Base-by-base conservation (phyloP, 2,113 vertebrate genomes). In the Lipophrys pholis region DNA sequence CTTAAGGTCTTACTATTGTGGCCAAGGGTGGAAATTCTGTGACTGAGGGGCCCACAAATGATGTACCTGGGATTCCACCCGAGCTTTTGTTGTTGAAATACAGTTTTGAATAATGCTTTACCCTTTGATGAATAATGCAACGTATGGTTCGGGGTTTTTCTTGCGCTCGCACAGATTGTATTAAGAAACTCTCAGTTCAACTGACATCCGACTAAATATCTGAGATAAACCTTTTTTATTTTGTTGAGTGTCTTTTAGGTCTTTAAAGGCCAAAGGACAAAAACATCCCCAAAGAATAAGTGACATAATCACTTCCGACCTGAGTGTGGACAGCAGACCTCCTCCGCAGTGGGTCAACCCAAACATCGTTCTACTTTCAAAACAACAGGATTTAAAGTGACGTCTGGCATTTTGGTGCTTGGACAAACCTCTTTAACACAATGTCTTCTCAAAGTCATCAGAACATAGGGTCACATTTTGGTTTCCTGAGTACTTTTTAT, bases 401-500 rank as follows among this genome's bases (percentile, higher is more conserved):
- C 85, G 45, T 49, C 54, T 84, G 85, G 66, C 80, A 54, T 89
- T 84, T 89, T 43, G 16, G 2, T 21, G 40, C 16, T 57, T 69
- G 49, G 66, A 76, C 41, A 48, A 21, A 40, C 8, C 12, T 36
- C 0, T 49, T 58, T 17, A n/a, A 5, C 15, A 8, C 21, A 50
- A 39, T 52, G 6, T 62, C 52, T 56, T 69, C 64, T 16, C 50
- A 1, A 35, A 64, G 43, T 70, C 14, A 1, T 48, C 36, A 39
- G 67, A 43, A 64, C 58, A 57, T 17, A 9, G 16, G 62, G 50
- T 35, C n/a, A 45, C 40, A 48, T 30, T 30, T 30, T 10, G 7
- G 12, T 5, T 3, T 43, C 11, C 42, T 43, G 8, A 5, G 9
- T 39, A 8, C 38, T 43, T 69, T 49, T 45, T 7, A 4, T 0